Evolutionary conservation across 2,888 invertebrate species (phyloP).

Genomic region (Parnassius orleans): DNA sequence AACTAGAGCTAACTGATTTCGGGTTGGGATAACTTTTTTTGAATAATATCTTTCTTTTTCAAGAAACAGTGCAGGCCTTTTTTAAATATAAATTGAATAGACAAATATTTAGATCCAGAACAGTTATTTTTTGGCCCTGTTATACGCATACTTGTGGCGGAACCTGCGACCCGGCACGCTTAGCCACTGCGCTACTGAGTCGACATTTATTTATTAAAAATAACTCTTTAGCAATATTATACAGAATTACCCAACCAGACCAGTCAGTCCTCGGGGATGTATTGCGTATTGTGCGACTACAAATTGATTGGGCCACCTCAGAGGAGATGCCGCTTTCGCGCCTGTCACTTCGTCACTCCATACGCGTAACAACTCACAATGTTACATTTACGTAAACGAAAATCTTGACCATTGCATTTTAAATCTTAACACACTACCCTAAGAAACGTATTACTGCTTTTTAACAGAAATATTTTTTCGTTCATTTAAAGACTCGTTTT

Average conservation of each 20-base stretch:
- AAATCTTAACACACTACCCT: slow-evolving; percentile 30
- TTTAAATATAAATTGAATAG: no score
- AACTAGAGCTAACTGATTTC: no score
- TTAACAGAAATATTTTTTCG: not conserved
- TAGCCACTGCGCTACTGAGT: no score
- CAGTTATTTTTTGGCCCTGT: no score
- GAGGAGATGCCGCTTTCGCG: slow-evolving; percentile 64
- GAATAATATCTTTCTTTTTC: no score
- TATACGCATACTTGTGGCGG: no score
- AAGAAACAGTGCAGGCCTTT: no score
- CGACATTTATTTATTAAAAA: no score
- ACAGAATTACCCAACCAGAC: slow-evolving; percentile 48
- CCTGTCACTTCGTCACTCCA: slow-evolving; percentile 72
- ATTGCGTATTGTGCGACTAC: slow-evolving; percentile 71
- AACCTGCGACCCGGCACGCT: no score
- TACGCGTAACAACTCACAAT: slow-evolving; percentile 36
- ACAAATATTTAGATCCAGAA: no score
- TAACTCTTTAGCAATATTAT: not conserved
- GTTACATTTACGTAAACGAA: slow-evolving; percentile 3
- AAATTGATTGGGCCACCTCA: slow-evolving; percentile 74
- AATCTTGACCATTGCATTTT: slow-evolving; percentile 24
- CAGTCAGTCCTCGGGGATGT: slow-evolving; percentile 65
- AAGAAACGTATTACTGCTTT: slow-evolving; percentile 14
- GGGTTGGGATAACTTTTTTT: no score
- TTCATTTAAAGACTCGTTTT: not conserved